A percentile compares a stretch with the other conserved stretches of the same genome.
Conservation (phyloP, 2,113 vertebrate species). For the Sprattus sprattus region DNA sequence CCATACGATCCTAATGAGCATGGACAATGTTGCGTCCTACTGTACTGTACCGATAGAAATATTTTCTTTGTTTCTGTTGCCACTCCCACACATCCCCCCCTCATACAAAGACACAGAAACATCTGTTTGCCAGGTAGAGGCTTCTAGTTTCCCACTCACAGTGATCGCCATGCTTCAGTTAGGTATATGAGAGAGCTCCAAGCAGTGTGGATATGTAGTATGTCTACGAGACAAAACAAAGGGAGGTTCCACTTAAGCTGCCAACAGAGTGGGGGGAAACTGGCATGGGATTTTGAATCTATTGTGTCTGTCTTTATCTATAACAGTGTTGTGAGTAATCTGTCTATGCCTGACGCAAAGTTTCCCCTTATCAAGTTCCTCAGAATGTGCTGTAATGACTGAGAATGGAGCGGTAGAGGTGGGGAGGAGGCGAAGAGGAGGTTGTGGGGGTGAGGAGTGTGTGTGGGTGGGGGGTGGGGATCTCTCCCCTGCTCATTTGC, state of each 20-base stretch:
- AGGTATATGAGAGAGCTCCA: no score
- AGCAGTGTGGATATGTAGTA: no score
- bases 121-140: neutral
- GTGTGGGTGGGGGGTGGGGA: neutral
- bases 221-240: neutral
- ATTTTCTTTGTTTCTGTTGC: constrained; percentile 15
- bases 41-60: no score
- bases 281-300: neutral
- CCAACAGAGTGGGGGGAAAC: neutral
- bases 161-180: neutral
- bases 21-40: constrained; percentile 44
- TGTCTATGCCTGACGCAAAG: neutral
- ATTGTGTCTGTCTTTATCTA: neutral
- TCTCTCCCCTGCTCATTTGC: constrained; percentile 1
- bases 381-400: constrained; percentile 4
- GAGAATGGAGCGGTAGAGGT: neutral
- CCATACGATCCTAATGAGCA: constrained; percentile 40
- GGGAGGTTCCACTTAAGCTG: constrained; percentile 13
- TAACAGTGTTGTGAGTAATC: neutral
- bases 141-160: neutral
- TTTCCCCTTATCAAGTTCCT: constrained; percentile 15
- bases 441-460: neutral
- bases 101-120: neutral
- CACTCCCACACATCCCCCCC: neutral
- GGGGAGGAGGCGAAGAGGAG: neutral